Conservation (phyloP, 2,797 vertebrate species). For the Loriculus beryllinus region DNA sequence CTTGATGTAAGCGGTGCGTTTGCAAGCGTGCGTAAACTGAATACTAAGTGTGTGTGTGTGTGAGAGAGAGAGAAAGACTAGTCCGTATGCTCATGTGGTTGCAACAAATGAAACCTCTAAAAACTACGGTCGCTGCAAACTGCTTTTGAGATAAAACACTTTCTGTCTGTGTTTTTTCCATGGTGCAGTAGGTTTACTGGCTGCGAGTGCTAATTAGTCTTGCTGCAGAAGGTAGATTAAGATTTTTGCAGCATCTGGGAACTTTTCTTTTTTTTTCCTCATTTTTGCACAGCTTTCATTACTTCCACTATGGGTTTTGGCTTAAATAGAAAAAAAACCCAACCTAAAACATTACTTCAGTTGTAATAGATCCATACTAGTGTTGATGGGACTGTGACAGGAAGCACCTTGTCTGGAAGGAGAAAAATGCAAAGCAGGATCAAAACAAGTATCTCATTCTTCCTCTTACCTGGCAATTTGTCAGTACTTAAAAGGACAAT, state of each 20-base stretch:
- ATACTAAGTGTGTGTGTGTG: not conserved
- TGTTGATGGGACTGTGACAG: not conserved
- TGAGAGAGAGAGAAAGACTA: not conserved
- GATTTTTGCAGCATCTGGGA: not conserved
- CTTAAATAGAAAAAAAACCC: not conserved
- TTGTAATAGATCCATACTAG: not conserved
- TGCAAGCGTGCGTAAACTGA: not conserved
- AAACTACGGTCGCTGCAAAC: not conserved
- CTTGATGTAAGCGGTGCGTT: not conserved
- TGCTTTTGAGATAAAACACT: not conserved
- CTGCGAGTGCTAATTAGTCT: not conserved
- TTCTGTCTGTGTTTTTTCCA: not conserved
- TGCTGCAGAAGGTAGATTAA: not conserved
- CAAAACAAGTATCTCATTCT: not conserved
- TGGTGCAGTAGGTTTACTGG: not conserved
- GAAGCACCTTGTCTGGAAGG: not conserved
- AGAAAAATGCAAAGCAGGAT: not conserved
- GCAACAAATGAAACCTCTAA: not conserved
- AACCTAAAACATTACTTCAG: not conserved
- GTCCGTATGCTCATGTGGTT: rapidly evolving
- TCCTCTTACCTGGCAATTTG: not conserved
- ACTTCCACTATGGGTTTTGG: not conserved
- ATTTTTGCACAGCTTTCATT: rapidly evolving
- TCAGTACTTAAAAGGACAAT: not conserved
- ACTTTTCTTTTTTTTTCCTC: not conserved